Evolutionary conservation across 2,113 vertebrate genomes (phyloP), one percentile per base, ranked within the genome.

Genomic region (Nanorana parkeri): DNA sequence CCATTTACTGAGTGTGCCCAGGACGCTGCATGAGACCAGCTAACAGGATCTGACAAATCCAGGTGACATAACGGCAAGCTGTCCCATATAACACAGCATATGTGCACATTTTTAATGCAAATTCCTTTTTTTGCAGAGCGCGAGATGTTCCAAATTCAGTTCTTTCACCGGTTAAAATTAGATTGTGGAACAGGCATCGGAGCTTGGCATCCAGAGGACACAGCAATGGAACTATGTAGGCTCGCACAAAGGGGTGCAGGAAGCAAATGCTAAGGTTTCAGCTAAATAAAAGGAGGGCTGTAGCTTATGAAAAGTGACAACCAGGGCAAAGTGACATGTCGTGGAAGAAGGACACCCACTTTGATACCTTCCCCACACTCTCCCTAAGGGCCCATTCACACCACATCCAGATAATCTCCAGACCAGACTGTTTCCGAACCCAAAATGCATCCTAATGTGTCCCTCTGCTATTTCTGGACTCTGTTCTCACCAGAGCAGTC

Each of bases 121-220:
- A 72, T 63, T 47, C 17, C 19, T 6, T 6, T 6, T 6, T 29
- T 11, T 78, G 17, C 17, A 47, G 13, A 47, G 41, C 24, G n/a
- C 41, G 24, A 52, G 19, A 36, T 47, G 55, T 80, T 80, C 66
- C 54, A 80, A 61, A 80, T 71, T 80, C 65, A 68, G 77, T 80
- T 69, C 55, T 58, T 69, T 73, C 51, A 47, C 60, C 20, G 52
- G 56, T 65, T 81, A 73, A 81, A 81, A 81, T 81, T 73, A 81
- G 79, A 73, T 55, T 73, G 68, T 60, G 54, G 69, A 64, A 81
- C 79, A 73, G 79, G 73, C 41, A 65, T 2, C 24, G 58, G 28
- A 73, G 47, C 41, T 26, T 68, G 36, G 79, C 67, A 51, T 52
- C n/a, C 23, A 32, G 23, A 68, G 69, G 69, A 73, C 80, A 36